A percentile compares a stretch with the other conserved stretches of the same genome.
These are phyloP conservation scores for Zaprionus lachaisei DNA, from an alignment of 1,140 invertebrate species.

Conservation along the genomic window DNA sequence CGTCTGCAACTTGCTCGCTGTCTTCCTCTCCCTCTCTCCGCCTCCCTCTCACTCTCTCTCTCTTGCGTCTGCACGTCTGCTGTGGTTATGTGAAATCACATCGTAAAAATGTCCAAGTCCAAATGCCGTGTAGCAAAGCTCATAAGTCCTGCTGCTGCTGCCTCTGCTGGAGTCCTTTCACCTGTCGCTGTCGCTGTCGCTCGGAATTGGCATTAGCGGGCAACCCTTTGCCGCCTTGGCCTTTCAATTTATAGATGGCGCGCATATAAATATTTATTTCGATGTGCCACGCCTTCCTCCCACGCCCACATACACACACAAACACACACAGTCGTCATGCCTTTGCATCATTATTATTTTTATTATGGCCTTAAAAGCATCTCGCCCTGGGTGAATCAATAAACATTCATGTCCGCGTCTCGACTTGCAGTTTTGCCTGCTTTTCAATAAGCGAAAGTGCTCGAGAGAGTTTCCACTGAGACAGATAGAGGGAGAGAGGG, in stretches of 20 bases:
- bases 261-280: constrained; percentile 84
- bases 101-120: constrained; percentile 83
- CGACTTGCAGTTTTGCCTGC: constrained; percentile 50
- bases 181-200: constrained; percentile 64
- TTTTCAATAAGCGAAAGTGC: constrained; percentile 84
- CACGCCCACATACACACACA: background rate
- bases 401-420: constrained; percentile 64
- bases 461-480: constrained; percentile 2
- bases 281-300: constrained; percentile 51
- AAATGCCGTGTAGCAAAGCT: constrained; percentile 77
- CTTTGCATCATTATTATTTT: constrained; percentile 82
- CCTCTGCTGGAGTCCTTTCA: constrained; percentile 47
- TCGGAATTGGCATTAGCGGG: constrained; percentile 46
- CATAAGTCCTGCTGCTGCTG: constrained; percentile 66
- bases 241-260: constrained; percentile 80
- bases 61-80: constrained; percentile 72
- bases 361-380: constrained; percentile 79
- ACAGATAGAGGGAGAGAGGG: background rate
- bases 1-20: constrained; percentile 69
- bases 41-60: constrained; percentile 28
- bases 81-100: constrained; percentile 83
- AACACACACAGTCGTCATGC: constrained; percentile 54
- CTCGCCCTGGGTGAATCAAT: constrained; percentile 65
- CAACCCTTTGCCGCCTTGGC: constrained; percentile 61
- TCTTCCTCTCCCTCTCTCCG: constrained; percentile 29